Percentiles rank a stretch among this genome's conserved stretches.
phyloP scores from a whole-genome alignment of 2,888 invertebrate genomes.

The Nycteola revayana region DNA sequence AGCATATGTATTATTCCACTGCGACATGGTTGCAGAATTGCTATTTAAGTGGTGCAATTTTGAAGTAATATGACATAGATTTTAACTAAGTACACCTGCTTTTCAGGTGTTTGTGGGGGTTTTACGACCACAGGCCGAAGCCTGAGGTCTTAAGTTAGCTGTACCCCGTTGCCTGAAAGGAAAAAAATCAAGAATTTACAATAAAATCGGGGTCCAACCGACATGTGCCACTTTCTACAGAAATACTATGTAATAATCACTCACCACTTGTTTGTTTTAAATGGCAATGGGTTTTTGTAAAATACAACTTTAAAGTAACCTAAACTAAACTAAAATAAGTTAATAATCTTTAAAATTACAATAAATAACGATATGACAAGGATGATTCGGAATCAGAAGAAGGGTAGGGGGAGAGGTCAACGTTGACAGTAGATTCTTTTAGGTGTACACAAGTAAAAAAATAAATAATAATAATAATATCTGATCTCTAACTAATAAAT shows the following conservation, averaged over 20 bases:
- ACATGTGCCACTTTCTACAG: constrained; percentile 53
- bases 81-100: constrained; percentile 30
- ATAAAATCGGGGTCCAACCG: constrained; percentile 38
- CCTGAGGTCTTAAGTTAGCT: constrained; percentile 52
- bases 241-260: constrained; percentile 25
- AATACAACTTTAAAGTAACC: constrained; percentile 48
- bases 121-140: constrained; percentile 70
- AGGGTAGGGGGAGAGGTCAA: constrained; percentile 45
- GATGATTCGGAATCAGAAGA: constrained; percentile 57
- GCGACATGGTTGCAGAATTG: constrained; percentile 56
- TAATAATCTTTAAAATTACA: constrained; percentile 58
- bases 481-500: too few relatives aligned
- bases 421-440: constrained; percentile 30
- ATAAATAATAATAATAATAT: too few relatives aligned
- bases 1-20: constrained; percentile 71
- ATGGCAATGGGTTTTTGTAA: constrained; percentile 35
- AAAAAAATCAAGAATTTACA: constrained; percentile 33
- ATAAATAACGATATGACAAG: constrained; percentile 56
- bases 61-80: constrained; percentile 22
- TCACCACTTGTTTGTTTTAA: constrained; percentile 52
- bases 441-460: too few relatives aligned
- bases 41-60: constrained; percentile 45
- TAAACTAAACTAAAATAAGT: constrained; percentile 69
- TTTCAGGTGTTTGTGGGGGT: constrained; percentile 31
- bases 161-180: constrained; percentile 48